Percentiles rank a stretch among this genome's conserved stretches.
phyloP scores from a whole-genome alignment of 1,140 invertebrate species.

The Zaprionus nigranus region DNA sequence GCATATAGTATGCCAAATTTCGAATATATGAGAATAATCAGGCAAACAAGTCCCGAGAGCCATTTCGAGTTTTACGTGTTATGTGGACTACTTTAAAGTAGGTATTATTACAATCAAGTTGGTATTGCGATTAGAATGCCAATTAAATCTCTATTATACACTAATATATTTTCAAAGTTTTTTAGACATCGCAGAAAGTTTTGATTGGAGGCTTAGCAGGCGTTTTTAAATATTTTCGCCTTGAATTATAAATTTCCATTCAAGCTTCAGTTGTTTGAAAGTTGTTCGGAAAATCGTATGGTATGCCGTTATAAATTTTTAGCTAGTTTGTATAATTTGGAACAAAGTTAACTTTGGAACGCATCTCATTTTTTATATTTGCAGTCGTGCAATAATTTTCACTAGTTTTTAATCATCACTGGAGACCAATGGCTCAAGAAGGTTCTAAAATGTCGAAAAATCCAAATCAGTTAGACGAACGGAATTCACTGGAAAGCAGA shows the following conservation, averaged over 20 bases:
- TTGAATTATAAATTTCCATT: too few relatives aligned
- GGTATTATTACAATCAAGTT: too few relatives aligned
- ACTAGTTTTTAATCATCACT: not conserved
- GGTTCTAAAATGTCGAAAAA: not conserved
- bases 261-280: not conserved
- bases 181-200: not conserved
- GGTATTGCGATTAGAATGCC: not conserved
- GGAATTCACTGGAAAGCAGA: not conserved
- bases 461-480: not conserved
- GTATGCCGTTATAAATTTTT: too few relatives aligned
- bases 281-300: too few relatives aligned
- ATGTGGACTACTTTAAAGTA: too few relatives aligned
- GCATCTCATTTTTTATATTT: not conserved
- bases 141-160: not conserved
- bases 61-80: too few relatives aligned
- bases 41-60: too few relatives aligned
- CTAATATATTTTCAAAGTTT: not conserved
- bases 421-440: constrained; percentile 10
- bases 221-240: too few relatives aligned
- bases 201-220: too few relatives aligned
- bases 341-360: not conserved
- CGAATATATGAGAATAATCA: not conserved
- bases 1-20: not conserved
- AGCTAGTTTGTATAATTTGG: not conserved
- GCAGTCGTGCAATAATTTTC: not conserved